Conservation (phyloP, 2,797 vertebrate genomes). For the Arremon brunneinucha region DNA sequence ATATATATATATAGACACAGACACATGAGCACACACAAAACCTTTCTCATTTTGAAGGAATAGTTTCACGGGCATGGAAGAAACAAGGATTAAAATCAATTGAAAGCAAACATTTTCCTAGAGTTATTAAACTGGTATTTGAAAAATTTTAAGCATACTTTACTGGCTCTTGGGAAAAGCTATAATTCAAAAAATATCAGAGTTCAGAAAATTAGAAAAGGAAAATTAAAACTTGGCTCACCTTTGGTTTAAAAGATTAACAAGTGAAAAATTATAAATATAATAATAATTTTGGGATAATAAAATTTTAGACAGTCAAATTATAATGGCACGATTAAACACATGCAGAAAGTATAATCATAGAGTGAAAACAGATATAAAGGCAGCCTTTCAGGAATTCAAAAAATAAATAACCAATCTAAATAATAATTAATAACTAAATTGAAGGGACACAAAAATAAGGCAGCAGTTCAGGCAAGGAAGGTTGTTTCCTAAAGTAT, state of each 20-base stretch:
- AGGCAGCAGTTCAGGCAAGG: neutral
- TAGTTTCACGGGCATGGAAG: neutral
- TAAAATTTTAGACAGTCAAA: neutral
- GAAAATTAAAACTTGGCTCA: neutral
- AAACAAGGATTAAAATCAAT: neutral
- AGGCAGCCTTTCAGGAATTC: neutral
- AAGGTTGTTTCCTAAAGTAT: neutral
- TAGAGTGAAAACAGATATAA: neutral
- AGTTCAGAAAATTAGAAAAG: neutral
- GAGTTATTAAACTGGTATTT: neutral
- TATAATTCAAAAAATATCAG: neutral
- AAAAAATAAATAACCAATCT: neutral
- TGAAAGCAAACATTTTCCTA: neutral
- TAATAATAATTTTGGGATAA: neutral
- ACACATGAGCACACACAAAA: neutral
- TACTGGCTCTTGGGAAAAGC: neutral
- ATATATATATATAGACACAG: rapidly evolving
- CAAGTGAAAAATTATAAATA: neutral
- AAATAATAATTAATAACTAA: neutral
- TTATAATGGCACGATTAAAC: neutral
- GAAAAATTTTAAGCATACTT: neutral
- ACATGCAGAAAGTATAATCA: neutral
- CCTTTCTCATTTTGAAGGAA: neutral
- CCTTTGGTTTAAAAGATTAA: neutral
- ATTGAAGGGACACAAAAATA: neutral